These are phyloP conservation scores for Drosophila bocqueti DNA, from an alignment of 1,140 invertebrate species.

Conservation along the genomic window DNA sequence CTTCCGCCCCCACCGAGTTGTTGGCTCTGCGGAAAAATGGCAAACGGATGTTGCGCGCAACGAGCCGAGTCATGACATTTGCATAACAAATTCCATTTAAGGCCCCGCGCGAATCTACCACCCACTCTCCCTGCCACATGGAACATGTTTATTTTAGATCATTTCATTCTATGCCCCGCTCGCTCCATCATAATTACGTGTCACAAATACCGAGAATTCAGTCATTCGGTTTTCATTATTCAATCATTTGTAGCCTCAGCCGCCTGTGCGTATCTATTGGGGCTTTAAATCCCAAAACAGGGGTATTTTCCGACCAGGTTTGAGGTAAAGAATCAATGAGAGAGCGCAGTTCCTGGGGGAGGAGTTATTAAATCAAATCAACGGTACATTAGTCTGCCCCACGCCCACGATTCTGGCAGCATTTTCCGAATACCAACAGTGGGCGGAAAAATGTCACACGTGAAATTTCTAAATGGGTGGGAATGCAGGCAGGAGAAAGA, in stretches of 20 bases:
- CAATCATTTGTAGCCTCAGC: slow-evolving; percentile 42
- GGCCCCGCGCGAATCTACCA: not conserved
- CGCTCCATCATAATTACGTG: slow-evolving; percentile 60
- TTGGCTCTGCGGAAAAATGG: slow-evolving; percentile 56
- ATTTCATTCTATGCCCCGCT: slow-evolving; percentile 42
- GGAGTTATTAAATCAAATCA: slow-evolving; percentile 73
- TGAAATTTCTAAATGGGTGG: slow-evolving; percentile 5
- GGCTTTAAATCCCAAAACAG: slow-evolving; percentile 16
- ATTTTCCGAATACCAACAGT: slow-evolving; percentile 18
- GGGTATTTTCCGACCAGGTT: not conserved
- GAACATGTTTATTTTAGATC: slow-evolving; percentile 72
- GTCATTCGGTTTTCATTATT: slow-evolving; percentile 45
- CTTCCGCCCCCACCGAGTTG: slow-evolving; percentile 44
- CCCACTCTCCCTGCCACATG: slow-evolving; percentile 9
- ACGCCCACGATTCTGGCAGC: not conserved
- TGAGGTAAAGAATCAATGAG: slow-evolving; percentile 27
- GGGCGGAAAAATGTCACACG: slow-evolving; percentile 9
- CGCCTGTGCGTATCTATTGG: slow-evolving; percentile 20
- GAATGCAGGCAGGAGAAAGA: not conserved
- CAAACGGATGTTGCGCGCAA: slow-evolving; percentile 73
- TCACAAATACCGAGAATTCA: slow-evolving; percentile 45
- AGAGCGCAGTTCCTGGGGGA: not conserved
- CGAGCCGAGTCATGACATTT: slow-evolving; percentile 71
- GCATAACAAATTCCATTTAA: slow-evolving; percentile 61
- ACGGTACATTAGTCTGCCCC: slow-evolving; percentile 57